Conservation (phyloP, 2,888 invertebrate genomes). For the Chironomus riparius region DNA sequence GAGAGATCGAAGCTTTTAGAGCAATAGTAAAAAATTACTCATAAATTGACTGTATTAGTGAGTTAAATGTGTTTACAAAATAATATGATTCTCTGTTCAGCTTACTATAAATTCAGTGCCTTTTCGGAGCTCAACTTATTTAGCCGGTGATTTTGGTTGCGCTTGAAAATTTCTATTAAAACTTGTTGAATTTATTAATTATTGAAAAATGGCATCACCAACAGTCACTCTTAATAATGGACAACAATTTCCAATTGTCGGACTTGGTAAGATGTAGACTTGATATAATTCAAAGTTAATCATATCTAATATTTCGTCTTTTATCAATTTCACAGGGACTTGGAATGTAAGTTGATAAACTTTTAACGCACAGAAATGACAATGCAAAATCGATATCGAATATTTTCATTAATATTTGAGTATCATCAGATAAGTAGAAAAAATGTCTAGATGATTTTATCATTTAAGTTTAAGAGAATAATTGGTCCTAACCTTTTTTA, state of each 20-base stretch:
- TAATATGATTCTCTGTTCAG: background rate
- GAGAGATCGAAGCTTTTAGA: background rate
- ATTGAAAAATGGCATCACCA: background rate
- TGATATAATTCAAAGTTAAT: background rate
- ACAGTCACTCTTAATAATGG: background rate
- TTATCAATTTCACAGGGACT: background rate
- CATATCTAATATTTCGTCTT: background rate
- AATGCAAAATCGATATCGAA: background rate
- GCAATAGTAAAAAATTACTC: no score
- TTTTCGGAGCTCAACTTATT: no score
- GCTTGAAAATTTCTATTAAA: background rate
- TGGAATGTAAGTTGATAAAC: background rate
- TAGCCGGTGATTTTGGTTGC: no score
- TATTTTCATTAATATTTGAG: background rate
- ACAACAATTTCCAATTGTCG: background rate
- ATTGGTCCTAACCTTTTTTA: no score
- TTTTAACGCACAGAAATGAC: background rate
- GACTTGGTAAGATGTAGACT: background rate
- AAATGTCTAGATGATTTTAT: no score
- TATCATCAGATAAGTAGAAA: no score
- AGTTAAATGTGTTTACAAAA: background rate
- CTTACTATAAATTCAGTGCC: background rate
- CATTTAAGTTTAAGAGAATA: no score
- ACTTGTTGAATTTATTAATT: background rate
- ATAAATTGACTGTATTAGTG: background rate